phyloP scores from a whole-genome alignment of 2,113 vertebrate genomes.

The Muscicapa adusta region DNA sequence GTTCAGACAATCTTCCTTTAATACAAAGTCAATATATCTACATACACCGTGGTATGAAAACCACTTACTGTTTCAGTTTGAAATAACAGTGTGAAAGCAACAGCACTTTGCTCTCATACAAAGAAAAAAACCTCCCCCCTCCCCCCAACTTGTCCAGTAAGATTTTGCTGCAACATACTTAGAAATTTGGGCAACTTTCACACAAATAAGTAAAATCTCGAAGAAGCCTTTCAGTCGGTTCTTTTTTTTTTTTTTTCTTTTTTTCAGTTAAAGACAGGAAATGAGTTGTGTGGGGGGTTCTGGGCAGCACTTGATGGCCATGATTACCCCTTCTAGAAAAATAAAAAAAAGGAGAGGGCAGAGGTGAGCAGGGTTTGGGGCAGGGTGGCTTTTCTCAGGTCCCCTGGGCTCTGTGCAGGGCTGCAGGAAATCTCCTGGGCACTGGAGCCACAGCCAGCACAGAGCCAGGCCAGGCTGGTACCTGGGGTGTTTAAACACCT shows the following conservation, averaged over 20 bases:
- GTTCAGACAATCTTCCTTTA: constrained; percentile 97
- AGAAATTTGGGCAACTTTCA: constrained; percentile 64
- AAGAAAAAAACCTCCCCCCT: constrained; percentile 42
- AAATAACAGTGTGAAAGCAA: constrained; percentile 91
- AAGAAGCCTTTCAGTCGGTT: neutral
- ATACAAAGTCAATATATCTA: constrained; percentile 99
- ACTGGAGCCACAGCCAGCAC: fast-evolving
- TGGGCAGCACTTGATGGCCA: neutral
- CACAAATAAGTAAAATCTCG: constrained; percentile 53
- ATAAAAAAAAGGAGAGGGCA: neutral
- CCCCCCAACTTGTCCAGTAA: constrained; percentile 17
- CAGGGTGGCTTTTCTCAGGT: neutral
- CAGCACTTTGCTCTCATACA: constrained; percentile 84
- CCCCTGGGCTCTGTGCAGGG: neutral
- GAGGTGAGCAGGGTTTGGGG: neutral
- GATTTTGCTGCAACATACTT: constrained; percentile 41
- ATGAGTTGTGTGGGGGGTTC: neutral
- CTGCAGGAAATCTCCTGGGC: neutral
- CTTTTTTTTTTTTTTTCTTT: neutral
- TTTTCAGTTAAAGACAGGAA: neutral
- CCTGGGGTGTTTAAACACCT: neutral
- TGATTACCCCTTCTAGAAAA: constrained; percentile 25
- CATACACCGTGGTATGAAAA: constrained; percentile 92
- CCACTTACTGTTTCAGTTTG: constrained; percentile 90
- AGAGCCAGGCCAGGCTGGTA: fast-evolving